Conservation (phyloP, 2,797 vertebrate species). For the Squalus acanthias region DNA sequence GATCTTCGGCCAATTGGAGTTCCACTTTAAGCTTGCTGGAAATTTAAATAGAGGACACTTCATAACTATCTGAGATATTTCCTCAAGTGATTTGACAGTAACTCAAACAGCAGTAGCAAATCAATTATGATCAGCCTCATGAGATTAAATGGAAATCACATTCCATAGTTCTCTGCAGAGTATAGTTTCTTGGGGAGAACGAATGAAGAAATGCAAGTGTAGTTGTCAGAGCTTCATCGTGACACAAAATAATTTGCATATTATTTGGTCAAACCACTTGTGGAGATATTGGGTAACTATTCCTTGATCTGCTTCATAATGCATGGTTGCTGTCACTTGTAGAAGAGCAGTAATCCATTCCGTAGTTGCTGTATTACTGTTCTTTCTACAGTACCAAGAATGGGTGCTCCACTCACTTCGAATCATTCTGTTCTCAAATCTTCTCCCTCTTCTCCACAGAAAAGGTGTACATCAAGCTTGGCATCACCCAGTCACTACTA, state of each 20-base stretch:
- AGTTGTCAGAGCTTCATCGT: not conserved
- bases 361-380: not conserved
- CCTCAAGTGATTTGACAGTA: not conserved
- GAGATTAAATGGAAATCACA: not conserved
- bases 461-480: not conserved
- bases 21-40: not conserved
- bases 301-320: not conserved
- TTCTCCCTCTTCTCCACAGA: not conserved
- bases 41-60: not conserved
- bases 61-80: not conserved
- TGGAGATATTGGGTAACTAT: not conserved
- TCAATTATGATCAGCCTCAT: not conserved
- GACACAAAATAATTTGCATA: not conserved
- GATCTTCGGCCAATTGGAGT: not conserved
- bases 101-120: not conserved
- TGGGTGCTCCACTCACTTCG: not conserved
- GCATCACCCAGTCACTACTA: not conserved
- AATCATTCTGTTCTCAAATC: not conserved
- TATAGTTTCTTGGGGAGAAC: not conserved
- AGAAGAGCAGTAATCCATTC: not conserved
- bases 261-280: not conserved
- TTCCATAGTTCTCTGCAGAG: not conserved
- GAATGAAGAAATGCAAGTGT: not conserved
- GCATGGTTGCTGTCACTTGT: not conserved
- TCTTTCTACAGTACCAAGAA: not conserved